Percentiles rank a stretch among this genome's conserved stretches.
Conservation (phyloP, 1,140 invertebrate genomes). For the Teleopsis dalmanni region DNA sequence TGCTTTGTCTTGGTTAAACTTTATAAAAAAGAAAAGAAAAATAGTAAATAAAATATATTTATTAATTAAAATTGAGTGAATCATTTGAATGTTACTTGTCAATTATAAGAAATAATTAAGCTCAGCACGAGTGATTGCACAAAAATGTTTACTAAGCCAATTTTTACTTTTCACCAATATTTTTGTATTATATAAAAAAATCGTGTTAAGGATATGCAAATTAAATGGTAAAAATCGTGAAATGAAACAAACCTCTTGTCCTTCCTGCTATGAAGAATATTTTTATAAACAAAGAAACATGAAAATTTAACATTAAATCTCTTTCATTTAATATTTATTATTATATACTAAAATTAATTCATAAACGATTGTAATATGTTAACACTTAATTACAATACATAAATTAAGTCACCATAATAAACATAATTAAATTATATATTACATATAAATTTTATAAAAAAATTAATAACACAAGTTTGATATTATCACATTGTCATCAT, state of each 20-base stretch:
- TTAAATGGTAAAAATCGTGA: slow-evolving; percentile 23
- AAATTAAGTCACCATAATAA: no score
- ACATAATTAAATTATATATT: no score
- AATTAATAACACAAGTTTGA: no score
- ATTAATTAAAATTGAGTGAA: background rate
- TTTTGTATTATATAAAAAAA: background rate
- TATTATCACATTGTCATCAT: no score
- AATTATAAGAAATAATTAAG: background rate
- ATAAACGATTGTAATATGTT: no score
- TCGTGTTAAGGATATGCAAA: slow-evolving; percentile 17
- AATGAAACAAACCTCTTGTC: slow-evolving; percentile 63
- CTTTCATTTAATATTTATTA: background rate
- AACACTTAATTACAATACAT: no score
- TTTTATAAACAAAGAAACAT: slow-evolving; percentile 23
- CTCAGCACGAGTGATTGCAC: no score
- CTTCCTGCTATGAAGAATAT: slow-evolving; percentile 51
- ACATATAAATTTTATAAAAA: no score
- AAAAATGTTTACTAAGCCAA: no score
- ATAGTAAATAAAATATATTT: background rate
- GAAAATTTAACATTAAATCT: slow-evolving; percentile 11
- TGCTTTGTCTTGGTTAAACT: no score
- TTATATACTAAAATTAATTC: background rate
- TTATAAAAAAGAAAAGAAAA: no score
- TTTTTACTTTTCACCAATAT: background rate
- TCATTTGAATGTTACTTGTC: background rate